These are phyloP conservation scores for Temnothorax rugatulus DNA, from an alignment of 2,888 invertebrate genomes.

Conservation along the genomic window DNA sequence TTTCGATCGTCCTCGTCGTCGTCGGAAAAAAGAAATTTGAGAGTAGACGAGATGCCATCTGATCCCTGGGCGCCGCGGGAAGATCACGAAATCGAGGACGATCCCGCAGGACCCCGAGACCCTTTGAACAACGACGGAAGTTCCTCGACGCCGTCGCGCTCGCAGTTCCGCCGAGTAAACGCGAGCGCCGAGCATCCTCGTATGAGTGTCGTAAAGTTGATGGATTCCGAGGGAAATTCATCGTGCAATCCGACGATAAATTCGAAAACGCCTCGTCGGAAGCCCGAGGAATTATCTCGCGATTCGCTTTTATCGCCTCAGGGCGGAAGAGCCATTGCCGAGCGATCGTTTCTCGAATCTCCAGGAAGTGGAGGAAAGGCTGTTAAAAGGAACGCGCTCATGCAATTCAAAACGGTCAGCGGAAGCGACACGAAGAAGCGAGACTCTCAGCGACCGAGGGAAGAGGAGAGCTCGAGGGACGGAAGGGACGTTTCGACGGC, in stretches of 20 bases:
- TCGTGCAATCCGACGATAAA: conserved; percentile 33
- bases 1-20: background rate
- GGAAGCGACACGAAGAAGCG: background rate
- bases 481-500: background rate
- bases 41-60: conserved; percentile 11
- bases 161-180: conserved; percentile 2
- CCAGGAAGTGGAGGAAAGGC: background rate
- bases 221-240: conserved; percentile 31
- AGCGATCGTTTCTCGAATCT: conserved; percentile 5
- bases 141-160: background rate
- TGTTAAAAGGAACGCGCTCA: background rate
- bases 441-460: background rate
- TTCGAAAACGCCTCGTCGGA: background rate
- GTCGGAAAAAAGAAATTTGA: background rate
- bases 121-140: conserved; percentile 22
- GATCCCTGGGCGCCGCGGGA: background rate
- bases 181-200: background rate
- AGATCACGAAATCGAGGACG: background rate
- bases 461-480: background rate
- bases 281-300: conserved; percentile 31
- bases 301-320: conserved; percentile 9
- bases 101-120: background rate
- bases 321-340: background rate
- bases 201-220: conserved; percentile 21
- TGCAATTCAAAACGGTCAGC: background rate